These are phyloP conservation scores for Bostrychus sinensis DNA, from an alignment of 2,113 vertebrate species.

Conservation along the genomic window DNA sequence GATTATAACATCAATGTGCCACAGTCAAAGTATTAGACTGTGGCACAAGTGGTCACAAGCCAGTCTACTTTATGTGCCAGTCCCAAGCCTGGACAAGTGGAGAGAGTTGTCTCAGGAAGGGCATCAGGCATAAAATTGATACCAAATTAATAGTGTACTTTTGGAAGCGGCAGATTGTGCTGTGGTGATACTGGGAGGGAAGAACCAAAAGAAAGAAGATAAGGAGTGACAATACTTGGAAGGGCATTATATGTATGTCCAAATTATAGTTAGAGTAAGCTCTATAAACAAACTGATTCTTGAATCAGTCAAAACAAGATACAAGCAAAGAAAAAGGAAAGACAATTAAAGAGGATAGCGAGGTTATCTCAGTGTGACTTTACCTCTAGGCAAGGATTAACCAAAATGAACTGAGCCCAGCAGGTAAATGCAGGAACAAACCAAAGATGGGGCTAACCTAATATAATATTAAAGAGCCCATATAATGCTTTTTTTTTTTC, in stretches of 20 bases:
- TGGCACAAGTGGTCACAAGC: too few relatives aligned
- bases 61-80: too few relatives aligned
- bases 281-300: background rate
- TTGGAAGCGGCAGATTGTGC: too few relatives aligned
- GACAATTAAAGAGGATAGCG: conserved; percentile 3
- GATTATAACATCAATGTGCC: too few relatives aligned
- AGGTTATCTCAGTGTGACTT: conserved; percentile 39
- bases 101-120: too few relatives aligned
- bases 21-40: background rate
- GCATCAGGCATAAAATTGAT: too few relatives aligned
- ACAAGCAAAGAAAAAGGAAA: conserved; percentile 8
- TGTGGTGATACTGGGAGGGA: too few relatives aligned
- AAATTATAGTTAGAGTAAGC: background rate
- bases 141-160: too few relatives aligned
- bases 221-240: background rate
- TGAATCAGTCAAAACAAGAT: conserved; percentile 4
- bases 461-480: background rate
- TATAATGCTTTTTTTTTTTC: too few relatives aligned
- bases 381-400: conserved; percentile 39
- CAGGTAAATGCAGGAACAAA: background rate
- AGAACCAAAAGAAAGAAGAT: background rate
- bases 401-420: conserved; percentile 23
- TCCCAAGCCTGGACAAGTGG: too few relatives aligned
- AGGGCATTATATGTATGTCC: too few relatives aligned
- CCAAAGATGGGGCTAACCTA: background rate